These are phyloP conservation scores for Charadrius vociferus DNA, from an alignment of 2,113 vertebrate genomes.

Conservation along the genomic window DNA sequence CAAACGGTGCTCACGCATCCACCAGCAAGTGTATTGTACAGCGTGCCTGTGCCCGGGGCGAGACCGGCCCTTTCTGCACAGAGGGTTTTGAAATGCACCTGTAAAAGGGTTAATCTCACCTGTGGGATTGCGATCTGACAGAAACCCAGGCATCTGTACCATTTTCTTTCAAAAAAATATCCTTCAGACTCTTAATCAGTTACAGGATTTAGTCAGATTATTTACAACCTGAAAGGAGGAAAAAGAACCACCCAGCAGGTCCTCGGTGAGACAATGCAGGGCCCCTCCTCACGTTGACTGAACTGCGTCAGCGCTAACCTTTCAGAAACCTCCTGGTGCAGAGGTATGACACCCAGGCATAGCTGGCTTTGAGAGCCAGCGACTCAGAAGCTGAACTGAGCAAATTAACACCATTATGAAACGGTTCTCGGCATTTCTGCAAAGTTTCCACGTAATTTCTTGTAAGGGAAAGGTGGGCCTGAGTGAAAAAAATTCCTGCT, in stretches of 20 bases:
- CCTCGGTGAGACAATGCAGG: neutral
- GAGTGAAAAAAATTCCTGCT: neutral
- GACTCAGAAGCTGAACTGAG: neutral
- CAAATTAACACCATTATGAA: neutral
- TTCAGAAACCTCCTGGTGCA: neutral
- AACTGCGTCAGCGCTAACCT: neutral
- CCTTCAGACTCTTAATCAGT: neutral
- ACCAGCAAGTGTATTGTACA: neutral
- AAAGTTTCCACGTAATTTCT: neutral
- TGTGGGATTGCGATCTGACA: neutral
- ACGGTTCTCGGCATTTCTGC: neutral
- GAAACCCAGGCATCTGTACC: neutral
- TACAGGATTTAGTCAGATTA: neutral
- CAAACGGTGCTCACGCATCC: rapidly evolving
- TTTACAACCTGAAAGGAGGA: neutral
- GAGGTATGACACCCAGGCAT: neutral
- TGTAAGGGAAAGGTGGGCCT: neutral
- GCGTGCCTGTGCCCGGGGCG: neutral
- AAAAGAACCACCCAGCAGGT: neutral
- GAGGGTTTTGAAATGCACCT: neutral
- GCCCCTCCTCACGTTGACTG: neutral
- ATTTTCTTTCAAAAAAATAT: neutral
- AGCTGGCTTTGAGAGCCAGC: neutral
- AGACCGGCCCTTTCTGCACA: neutral
- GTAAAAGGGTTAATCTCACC: neutral